Conservation (phyloP, 2,888 invertebrate genomes). For the Trileptium ribeirensis region DNA sequence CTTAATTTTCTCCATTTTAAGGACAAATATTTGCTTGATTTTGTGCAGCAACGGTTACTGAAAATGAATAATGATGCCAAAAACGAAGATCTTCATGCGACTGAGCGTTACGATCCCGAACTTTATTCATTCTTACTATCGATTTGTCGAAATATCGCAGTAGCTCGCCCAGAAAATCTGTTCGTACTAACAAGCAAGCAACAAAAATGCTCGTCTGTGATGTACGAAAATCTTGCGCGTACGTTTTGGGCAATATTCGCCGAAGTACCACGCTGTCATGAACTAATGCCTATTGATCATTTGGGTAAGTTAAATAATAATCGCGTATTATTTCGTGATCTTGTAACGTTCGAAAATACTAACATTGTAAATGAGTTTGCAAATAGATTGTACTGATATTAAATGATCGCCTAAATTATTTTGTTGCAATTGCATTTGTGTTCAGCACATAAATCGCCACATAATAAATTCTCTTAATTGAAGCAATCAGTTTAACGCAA, state of each 20-base stretch:
- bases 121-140: slow-evolving; percentile 77
- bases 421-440: too few species aligned
- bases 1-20: slow-evolving; percentile 3
- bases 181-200: too few species aligned
- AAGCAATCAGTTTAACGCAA: too few species aligned
- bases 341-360: too few species aligned
- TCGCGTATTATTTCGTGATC: too few species aligned
- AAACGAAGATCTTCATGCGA: slow-evolving; percentile 23
- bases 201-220: neutral
- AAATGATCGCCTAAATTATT: too few species aligned
- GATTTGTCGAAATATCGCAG: slow-evolving; percentile 74
- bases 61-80: slow-evolving; percentile 16
- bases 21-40: slow-evolving; percentile 24
- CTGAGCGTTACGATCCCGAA: slow-evolving; percentile 66
- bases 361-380: too few species aligned
- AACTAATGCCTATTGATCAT: neutral
- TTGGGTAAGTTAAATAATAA: neutral
- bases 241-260: neutral
- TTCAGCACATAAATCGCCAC: too few species aligned
- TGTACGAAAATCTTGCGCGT: neutral
- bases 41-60: slow-evolving; percentile 20
- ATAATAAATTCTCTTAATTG: too few species aligned
- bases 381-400: too few species aligned
- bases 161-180: slow-evolving; percentile 69
- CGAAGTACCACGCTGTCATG: neutral